Conservation (phyloP, 2,113 vertebrate species). For the Platanista minor region DNA sequence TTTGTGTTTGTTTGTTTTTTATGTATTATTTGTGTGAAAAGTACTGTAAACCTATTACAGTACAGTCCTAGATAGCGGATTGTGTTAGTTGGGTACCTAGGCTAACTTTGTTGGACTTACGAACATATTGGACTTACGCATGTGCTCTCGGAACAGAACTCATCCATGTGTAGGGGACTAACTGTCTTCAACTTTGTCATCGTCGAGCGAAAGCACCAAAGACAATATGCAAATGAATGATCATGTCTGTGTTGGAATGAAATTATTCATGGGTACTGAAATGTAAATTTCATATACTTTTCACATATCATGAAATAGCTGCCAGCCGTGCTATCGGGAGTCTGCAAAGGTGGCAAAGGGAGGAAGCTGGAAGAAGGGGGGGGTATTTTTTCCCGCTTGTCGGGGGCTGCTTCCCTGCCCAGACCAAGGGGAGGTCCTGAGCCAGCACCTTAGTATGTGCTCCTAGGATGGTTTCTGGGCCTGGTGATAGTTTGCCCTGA, state of each 20-base stretch:
- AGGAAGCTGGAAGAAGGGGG: neutral
- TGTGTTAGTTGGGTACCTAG: no score
- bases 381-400: neutral
- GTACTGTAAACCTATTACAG: no score
- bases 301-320: neutral
- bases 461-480: neutral
- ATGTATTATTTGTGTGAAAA: no score
- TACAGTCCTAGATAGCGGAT: no score
- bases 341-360: neutral
- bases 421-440: neutral
- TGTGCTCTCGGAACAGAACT: no score
- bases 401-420: neutral
- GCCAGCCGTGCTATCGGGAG: neutral
- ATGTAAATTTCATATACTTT: neutral
- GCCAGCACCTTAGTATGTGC: accelerated
- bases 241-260: neutral
- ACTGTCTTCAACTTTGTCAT: neutral
- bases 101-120: no score
- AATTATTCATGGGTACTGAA: neutral
- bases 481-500: neutral
- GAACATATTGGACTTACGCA: no score
- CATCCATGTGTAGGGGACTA: no score
- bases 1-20: no score
- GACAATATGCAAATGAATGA: neutral
- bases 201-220: neutral